phyloP scores from a whole-genome alignment of 2,888 invertebrate genomes.

The Acanthopleura granulata region DNA sequence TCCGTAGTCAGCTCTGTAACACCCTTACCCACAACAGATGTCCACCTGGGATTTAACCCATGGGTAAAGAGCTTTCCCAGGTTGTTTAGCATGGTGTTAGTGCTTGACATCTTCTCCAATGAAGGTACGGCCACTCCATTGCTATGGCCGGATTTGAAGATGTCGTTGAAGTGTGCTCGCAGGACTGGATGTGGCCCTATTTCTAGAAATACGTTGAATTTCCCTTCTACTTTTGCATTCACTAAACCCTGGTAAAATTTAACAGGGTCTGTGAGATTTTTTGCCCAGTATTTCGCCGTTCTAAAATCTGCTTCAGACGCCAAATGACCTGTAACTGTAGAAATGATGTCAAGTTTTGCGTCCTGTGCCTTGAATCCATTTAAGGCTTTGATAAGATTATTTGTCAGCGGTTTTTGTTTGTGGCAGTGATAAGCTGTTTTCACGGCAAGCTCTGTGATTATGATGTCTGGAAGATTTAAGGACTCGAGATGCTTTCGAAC shows the following conservation, averaged over 20 bases:
- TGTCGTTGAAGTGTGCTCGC: slow-evolving; percentile 34
- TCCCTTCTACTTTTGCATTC: slow-evolving; percentile 23
- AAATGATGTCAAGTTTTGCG: slow-evolving; percentile 35
- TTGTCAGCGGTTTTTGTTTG: slow-evolving; percentile 35
- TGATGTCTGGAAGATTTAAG: slow-evolving; percentile 18
- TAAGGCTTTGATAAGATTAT: slow-evolving; percentile 32
- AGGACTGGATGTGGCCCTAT: slow-evolving; percentile 53
- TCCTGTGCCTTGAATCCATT: slow-evolving; percentile 24
- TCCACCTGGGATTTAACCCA: not conserved
- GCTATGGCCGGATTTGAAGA: slow-evolving; percentile 21
- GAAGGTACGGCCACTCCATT: slow-evolving; percentile 19
- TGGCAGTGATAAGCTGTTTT: slow-evolving; percentile 53
- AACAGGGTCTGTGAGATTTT: slow-evolving; percentile 49
- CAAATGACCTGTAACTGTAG: slow-evolving; percentile 44
- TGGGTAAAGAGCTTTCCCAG: not conserved
- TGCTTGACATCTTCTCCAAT: not conserved
- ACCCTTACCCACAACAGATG: no score
- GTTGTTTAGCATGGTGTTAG: not conserved
- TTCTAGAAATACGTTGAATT: slow-evolving; percentile 46
- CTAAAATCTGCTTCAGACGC: slow-evolving; percentile 28
- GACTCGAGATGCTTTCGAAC: slow-evolving; percentile 21
- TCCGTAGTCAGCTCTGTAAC: not conserved
- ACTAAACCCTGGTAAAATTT: slow-evolving; percentile 36
- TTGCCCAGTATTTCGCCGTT: slow-evolving; percentile 46
- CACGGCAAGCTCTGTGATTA: slow-evolving; percentile 36